Conservation (phyloP, 2,797 vertebrate genomes). For the Rousettus madagascariensis region DNA sequence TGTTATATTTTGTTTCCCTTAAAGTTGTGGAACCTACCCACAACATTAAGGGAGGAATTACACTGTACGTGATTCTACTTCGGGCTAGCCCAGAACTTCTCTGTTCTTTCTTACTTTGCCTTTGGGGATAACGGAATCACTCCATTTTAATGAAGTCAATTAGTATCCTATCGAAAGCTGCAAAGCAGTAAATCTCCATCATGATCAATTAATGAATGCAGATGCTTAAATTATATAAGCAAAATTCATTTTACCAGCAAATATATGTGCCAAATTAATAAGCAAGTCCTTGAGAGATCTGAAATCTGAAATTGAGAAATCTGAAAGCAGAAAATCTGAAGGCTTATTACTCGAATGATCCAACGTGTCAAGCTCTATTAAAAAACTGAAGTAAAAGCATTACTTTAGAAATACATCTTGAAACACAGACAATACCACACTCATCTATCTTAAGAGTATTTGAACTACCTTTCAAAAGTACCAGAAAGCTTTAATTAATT, state of each 20-base stretch:
- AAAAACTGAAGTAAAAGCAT: constrained; percentile 22
- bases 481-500: constrained; percentile 28
- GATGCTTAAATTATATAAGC: constrained; percentile 52
- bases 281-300: constrained; percentile 39
- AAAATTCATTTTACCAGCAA: constrained; percentile 58
- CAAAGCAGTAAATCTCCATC: background rate
- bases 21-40: background rate
- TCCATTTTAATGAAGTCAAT: background rate
- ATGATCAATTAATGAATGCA: constrained; percentile 62
- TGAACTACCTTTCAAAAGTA: constrained; percentile 38
- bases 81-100: background rate
- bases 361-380: background rate
- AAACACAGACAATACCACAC: constrained; percentile 2
- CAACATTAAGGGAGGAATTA: background rate
- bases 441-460: constrained; percentile 10
- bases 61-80: background rate
- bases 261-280: background rate
- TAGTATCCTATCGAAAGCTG: background rate
- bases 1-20: background rate
- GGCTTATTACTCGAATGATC: background rate
- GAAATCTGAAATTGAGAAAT: constrained; percentile 6
- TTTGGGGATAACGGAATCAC: background rate
- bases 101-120: background rate
- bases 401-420: background rate
- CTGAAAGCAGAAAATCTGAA: background rate